Conservation (phyloP, 2,888 invertebrate genomes). For the Pseudolycoriella hygida region DNA sequence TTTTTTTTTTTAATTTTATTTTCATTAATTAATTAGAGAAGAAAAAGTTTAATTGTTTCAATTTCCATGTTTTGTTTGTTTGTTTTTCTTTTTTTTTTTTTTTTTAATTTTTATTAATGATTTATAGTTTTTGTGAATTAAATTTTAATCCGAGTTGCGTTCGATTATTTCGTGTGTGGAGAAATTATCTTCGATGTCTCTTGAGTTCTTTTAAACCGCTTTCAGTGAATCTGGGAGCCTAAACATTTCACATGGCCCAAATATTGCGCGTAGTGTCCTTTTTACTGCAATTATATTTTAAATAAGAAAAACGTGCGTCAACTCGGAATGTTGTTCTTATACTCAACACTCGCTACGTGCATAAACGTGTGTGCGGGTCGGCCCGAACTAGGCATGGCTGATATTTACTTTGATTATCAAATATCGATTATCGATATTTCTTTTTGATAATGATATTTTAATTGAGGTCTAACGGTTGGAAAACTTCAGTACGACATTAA, state of each 20-base stretch:
- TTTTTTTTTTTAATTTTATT: conserved; percentile 7
- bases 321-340: too few relatives aligned
- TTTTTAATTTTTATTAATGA: neutral
- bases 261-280: conserved; percentile 28
- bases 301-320: neutral
- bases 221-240: conserved; percentile 31
- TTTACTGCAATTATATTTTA: conserved; percentile 18
- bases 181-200: conserved; percentile 8
- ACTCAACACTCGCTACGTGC: too few relatives aligned
- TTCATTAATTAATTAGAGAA: conserved; percentile 5
- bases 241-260: conserved; percentile 30
- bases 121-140: neutral
- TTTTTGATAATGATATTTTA: too few relatives aligned
- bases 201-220: conserved; percentile 17
- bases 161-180: conserved; percentile 4
- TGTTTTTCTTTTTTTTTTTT: neutral
- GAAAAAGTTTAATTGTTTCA: neutral
- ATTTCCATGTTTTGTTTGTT: conserved; percentile 3
- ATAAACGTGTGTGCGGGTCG: too few relatives aligned
- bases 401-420: too few relatives aligned
- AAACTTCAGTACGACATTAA: too few relatives aligned
- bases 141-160: conserved; percentile 1
- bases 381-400: too few relatives aligned
- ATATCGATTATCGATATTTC: too few relatives aligned
- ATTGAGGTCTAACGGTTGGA: too few relatives aligned